Evolutionary conservation across 2,113 vertebrate species (phyloP), one percentile per base, ranked within the genome.

Genomic region (Esox niger): DNA sequence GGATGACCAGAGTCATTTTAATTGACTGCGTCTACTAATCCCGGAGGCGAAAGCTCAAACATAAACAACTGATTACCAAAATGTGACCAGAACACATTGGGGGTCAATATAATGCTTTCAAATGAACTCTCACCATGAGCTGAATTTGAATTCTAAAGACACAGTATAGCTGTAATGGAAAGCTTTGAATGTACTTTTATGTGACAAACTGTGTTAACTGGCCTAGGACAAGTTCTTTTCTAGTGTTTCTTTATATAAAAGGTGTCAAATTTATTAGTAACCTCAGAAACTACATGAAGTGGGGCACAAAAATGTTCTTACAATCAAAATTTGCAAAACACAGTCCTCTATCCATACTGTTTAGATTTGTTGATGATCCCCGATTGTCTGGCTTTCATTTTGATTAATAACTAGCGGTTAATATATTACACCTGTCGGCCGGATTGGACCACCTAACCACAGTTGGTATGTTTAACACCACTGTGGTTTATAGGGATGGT

Each of bases 181-280:
- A 8, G 65, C 62, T 80, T 74, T 65, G 23, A 73, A 43, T 66
- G 49, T 25, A 26, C 69, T 26, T 33, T 35, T 69, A 76, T 71
- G 75, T 75, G 79, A 82, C 23, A 2, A 30, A 54, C 71, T 80
- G 79, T 55, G 75, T 82, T 78, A 81, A 81, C 31, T 59, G 13
- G 25, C 57, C 25, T 63, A 55, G 58, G 38, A 31, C 2, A 4
- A 30, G 25, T 70, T 73, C 31, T 31, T 71, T 77, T 80, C 49
- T 31, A 54, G 58, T 69, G 9, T 76, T 74, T 15, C 29, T 69
- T 75, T 68, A 13, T n/a, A n/a, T n/a, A n/a, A n/a, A n/a, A n/a
- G n/a, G n/a, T n/a, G n/a, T n/a, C n/a, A n/a, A n/a, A n/a, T n/a
- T n/a, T n/a, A n/a, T n/a, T n/a, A n/a, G n/a, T n/a, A n/a, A n/a